Conservation (phyloP, 2,797 vertebrate species). For the Anniella stebbinsi region DNA sequence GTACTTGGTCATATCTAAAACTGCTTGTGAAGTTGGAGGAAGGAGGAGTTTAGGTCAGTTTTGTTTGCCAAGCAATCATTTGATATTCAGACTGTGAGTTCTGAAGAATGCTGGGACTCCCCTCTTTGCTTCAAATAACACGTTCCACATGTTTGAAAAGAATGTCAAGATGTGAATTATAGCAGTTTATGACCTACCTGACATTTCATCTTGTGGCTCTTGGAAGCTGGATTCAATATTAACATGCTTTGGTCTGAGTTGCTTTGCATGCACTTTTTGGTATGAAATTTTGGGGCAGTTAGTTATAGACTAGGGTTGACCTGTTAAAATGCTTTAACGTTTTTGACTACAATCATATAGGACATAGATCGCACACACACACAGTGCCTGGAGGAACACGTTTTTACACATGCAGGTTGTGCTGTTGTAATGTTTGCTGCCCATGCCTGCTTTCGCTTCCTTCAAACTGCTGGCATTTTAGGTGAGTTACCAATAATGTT, state of each 20-base stretch:
- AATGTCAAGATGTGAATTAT: conserved; percentile 74
- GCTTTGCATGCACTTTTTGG: conserved; percentile 49
- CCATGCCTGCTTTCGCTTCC: neutral
- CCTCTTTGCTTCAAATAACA: conserved; percentile 66
- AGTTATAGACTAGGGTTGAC: too few relatives aligned
- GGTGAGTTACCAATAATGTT: neutral
- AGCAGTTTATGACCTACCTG: conserved; percentile 69
- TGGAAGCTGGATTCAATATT: conserved; percentile 62
- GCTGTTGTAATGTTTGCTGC: neutral
- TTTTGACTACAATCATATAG: conserved; percentile 35
- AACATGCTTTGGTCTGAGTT: conserved; percentile 51
- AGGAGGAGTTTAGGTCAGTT: conserved; percentile 39
- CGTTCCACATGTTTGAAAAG: conserved; percentile 75
- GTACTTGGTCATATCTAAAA: neutral
- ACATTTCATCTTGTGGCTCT: conserved; percentile 60
- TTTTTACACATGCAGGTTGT: neutral
- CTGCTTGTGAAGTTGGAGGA: neutral
- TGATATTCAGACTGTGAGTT: conserved; percentile 73
- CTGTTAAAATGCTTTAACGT: conserved; percentile 38
- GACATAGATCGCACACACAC: conserved; percentile 27
- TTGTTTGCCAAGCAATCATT: conserved; percentile 49
- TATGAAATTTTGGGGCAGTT: conserved; percentile 33
- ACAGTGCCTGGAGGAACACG: neutral
- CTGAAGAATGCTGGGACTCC: conserved; percentile 44
- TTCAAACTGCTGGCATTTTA: neutral